A percentile compares a stretch with the other conserved stretches of the same genome.
Evolutionary conservation across 2,888 invertebrate genomes (phyloP).

Genomic region (Macrophya alboannulata): DNA sequence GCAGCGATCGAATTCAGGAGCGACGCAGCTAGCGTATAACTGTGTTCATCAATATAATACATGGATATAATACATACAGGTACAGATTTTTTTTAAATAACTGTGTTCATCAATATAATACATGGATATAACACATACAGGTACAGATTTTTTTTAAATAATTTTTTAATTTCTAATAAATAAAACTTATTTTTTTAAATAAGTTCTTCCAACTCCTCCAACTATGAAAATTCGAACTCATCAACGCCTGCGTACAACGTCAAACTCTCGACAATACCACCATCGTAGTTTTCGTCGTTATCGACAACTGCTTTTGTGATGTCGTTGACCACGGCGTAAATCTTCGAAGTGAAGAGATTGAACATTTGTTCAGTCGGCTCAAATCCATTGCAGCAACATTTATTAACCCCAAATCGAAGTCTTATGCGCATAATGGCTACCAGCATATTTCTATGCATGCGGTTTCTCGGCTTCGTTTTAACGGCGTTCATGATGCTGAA

Average conservation of each 20-base stretch:
- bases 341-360: conserved; percentile 21
- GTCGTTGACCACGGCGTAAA: conserved; percentile 22
- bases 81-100: no score
- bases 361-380: conserved; percentile 11
- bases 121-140: no score
- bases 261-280: conserved; percentile 14
- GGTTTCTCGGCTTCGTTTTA: conserved; percentile 56
- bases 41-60: not conserved
- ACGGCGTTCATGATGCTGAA: conserved; percentile 57
- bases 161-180: not conserved
- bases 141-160: not conserved
- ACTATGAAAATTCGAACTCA: not conserved
- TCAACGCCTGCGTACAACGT: conserved; percentile 5
- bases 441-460: conserved; percentile 45
- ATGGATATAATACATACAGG: not conserved
- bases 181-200: no score
- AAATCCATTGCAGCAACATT: conserved; percentile 54
- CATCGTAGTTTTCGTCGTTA: not conserved
- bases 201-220: no score
- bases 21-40: no score
- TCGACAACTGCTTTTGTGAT: not conserved
- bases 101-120: no score
- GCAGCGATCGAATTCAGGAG: no score
- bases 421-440: conserved; percentile 57
- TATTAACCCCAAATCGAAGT: conserved; percentile 45